Evolutionary conservation across 2,797 vertebrate genomes (phyloP).

Genomic region (Eulemur mongoz): DNA sequence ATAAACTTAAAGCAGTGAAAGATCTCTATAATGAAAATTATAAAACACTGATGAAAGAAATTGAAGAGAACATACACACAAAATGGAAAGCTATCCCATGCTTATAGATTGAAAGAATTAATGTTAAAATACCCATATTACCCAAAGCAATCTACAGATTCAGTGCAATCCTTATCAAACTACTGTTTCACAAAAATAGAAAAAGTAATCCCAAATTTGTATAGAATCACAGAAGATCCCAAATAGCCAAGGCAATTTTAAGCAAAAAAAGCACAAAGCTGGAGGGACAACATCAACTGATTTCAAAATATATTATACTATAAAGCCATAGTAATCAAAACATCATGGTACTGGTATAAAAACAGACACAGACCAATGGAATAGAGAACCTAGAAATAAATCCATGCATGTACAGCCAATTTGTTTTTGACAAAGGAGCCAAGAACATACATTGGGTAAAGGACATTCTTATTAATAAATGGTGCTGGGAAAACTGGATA

Average conservation of each 20-base stretch:
- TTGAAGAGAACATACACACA: not conserved
- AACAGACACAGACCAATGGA: no score
- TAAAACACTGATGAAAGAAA: not conserved
- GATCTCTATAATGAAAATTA: not conserved
- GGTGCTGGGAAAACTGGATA: no score
- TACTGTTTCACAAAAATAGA: not conserved
- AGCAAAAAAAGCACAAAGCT: not conserved
- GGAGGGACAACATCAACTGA: no score
- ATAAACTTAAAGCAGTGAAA: not conserved
- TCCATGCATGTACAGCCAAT: no score
- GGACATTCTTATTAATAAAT: no score
- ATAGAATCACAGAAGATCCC: not conserved
- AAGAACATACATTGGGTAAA: no score
- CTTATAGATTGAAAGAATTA: not conserved
- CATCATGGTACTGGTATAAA: no score
- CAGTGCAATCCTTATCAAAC: not conserved
- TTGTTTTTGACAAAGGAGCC: no score
- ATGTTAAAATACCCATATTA: not conserved
- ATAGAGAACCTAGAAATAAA: no score
- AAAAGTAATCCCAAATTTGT: not conserved
- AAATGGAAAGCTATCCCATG: not conserved
- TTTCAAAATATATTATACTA: not conserved
- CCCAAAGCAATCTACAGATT: not conserved
- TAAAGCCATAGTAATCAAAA: no score
- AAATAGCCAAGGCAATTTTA: not conserved